Base-by-base conservation (phyloP, 2,797 vertebrate genomes). In the Kryptolebias ocellatus region DNA sequence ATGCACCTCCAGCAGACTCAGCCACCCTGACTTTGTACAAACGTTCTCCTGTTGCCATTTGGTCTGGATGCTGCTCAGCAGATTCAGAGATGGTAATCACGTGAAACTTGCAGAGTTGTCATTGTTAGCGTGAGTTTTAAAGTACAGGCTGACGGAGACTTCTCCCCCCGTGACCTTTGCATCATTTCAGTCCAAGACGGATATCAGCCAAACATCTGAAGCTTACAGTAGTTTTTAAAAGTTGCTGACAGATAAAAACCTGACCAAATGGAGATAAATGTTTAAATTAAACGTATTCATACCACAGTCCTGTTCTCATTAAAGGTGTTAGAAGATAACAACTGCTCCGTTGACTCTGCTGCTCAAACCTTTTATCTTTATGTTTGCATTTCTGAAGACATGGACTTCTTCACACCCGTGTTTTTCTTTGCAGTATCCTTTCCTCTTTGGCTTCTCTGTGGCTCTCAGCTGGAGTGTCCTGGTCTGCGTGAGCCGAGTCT, bases 401-500 rank as follows among this genome's bases (percentile, higher is more conserved):
- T 34, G 2, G 9, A 12, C 17, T 4, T 50, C 4, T 51, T 18
- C 3, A 34, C 3, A 53, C 49, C 0, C 44, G 39, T 59, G 24
- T 14, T 74, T 24, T 67, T 53, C 74, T 37, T 64, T 20, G 4
- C 54, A 99, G 98, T 99, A 97, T 88, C 92, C 98, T 1, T 94
- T 98, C 87, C 59, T 94, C 20, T 95, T 95, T 69, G 98, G 98
- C 52, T 90, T 99, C 59, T 79, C 91, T 64, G 87, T 98, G 76
- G 94, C 96, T 37, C 85, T 95, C 50, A 93, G 91, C 92, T 99
- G 98, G 98, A 96, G 96, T 82, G 78, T 93, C 82, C 93, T 99
- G 87, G 98, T 99, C 78, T 99, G 98, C 84, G 92, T 96, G 60
- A 99, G 98, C 92, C 93, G 98, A 87, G 88, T 99, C 91, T 99